Percentiles rank a stretch among this genome's conserved stretches.
phyloP scores from a whole-genome alignment of 1,140 invertebrate genomes.

The Nebria ingens region DNA sequence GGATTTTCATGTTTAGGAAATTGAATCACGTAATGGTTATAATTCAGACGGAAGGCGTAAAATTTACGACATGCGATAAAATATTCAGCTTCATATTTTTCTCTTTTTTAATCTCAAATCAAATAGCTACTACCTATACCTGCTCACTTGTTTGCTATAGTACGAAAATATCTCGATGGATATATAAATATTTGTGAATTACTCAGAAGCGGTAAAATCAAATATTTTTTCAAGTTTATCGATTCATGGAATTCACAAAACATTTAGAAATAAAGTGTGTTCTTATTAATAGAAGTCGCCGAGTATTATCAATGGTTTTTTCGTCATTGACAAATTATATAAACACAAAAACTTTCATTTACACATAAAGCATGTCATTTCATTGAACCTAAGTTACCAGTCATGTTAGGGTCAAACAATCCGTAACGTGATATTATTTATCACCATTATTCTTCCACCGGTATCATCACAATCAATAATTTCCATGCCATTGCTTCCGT shows the following conservation, averaged over 20 bases:
- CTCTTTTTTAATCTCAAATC: background rate
- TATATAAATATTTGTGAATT: background rate
- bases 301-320: too few species aligned
- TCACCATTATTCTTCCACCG: background rate
- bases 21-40: constrained; percentile 5
- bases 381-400: too few species aligned
- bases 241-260: constrained; percentile 16
- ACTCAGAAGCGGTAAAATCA: background rate
- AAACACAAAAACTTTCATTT: background rate
- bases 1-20: constrained; percentile 4
- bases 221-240: constrained; percentile 11
- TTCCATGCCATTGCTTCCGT: background rate
- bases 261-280: background rate
- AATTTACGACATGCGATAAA: constrained; percentile 7
- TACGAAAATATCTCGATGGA: background rate
- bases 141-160: background rate
- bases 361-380: background rate
- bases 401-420: too few species aligned
- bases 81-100: constrained; percentile 6
- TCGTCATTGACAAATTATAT: background rate
- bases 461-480: background rate
- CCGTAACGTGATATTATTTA: background rate
- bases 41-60: background rate
- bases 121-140: background rate
- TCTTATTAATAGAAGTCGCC: background rate